These are phyloP conservation scores for Apodemia hepburni DNA, from an alignment of 2,888 invertebrate species.

Conservation along the genomic window DNA sequence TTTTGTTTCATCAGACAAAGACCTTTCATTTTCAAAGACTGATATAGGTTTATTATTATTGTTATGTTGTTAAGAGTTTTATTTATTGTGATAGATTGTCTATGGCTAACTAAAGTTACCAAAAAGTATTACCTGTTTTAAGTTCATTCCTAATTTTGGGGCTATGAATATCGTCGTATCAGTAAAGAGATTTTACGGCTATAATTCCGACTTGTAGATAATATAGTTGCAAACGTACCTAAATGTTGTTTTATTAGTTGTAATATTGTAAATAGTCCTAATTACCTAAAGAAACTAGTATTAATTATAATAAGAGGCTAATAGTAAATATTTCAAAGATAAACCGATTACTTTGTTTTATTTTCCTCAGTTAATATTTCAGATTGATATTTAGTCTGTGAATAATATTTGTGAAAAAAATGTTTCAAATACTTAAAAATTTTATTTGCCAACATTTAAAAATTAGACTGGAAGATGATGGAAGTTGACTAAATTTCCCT, in stretches of 20 bases:
- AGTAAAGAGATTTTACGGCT: slow-evolving; percentile 8
- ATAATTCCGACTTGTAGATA: slow-evolving; percentile 1
- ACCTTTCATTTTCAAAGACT: slow-evolving; percentile 51
- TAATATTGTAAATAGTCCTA: slow-evolving; percentile 58
- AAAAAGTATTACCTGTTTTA: slow-evolving; percentile 72
- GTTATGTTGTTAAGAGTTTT: slow-evolving; percentile 70
- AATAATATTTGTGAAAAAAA: no score
- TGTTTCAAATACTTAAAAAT: no score
- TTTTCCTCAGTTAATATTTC: slow-evolving; percentile 30
- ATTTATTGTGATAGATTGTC: slow-evolving; percentile 68
- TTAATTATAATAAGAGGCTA: slow-evolving; percentile 59
- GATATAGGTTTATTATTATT: slow-evolving; percentile 61
- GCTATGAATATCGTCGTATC: slow-evolving; percentile 50
- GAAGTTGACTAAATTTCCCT: no score
- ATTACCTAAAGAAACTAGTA: slow-evolving; percentile 30
- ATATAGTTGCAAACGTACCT: slow-evolving; percentile 28
- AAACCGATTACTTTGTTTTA: slow-evolving; percentile 48
- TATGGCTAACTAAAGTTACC: slow-evolving; percentile 73
- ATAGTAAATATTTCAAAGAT: slow-evolving; percentile 43
- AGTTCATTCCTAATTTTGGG: slow-evolving; percentile 60
- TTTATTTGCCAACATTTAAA: no score
- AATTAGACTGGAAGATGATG: no score
- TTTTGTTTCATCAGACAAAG: slow-evolving; percentile 9
- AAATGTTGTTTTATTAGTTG: slow-evolving; percentile 35
- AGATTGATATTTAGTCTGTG: no score